Evolutionary conservation across 2,888 invertebrate species (phyloP), one percentile per base, ranked within the genome.

Genomic region (Eulithis prunata): DNA sequence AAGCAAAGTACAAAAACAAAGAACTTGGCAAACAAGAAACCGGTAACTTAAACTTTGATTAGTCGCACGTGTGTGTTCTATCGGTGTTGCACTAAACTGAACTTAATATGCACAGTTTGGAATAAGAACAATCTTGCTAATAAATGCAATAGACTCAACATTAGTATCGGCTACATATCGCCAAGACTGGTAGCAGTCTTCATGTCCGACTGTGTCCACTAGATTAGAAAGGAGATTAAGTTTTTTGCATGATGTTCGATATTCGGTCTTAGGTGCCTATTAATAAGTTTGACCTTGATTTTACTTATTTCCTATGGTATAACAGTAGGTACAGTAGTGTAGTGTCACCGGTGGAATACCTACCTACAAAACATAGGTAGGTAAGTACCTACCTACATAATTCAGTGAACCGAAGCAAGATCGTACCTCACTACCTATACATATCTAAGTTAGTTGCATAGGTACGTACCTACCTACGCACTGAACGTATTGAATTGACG

Each of bases 261-360:
- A 68, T 79, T 76, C 75, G 72, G 75, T 79, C 73, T 79, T 77
- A 75, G 72, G 76, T 79, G 74, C 71, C 78, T 80, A 81, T 80
- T 79, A 83, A 80, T 84, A 82, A 73, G 68, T 60, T 64, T 82
- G 79, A 80, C 88, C 87, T 88, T 87, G 84, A 80, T 80, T 80
- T 79, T 66, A 51, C 52, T 46, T 21, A 38, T 58, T 55, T 45
- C 12, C 54, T 57, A 62, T 62, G 62, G 59, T 41, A 7, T 7
- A 38, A 21, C 21, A 21, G 21, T 21, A 38, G 8, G 0, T 2
- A 21, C 21, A 21, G 21, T 21, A 38, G 8, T 38, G 38, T 41
- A 11, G 41, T 41, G 41, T 41, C 41, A 41, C 41, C 41, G 41
- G 8, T 8, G 10, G 21, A 21, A 21, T 21, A 21, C 21, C 21